Evolutionary conservation across 2,113 vertebrate species (phyloP).

Genomic region (Echinops telfairi): DNA sequence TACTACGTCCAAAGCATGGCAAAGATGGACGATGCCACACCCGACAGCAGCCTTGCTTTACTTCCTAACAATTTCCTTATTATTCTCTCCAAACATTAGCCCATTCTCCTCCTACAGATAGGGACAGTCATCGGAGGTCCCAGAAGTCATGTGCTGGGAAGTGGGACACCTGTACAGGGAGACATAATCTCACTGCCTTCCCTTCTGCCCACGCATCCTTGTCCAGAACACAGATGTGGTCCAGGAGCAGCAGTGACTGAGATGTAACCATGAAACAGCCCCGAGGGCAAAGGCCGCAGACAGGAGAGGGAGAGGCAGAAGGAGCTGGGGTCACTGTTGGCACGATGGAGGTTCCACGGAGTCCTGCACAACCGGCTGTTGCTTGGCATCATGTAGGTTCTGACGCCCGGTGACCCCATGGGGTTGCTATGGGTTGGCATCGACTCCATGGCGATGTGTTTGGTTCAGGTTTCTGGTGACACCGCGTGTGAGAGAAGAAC

Average conservation of each 20-base stretch:
- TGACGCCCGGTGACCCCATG: background rate
- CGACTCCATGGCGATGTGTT: no score
- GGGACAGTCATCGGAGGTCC: no score
- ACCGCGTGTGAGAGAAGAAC: background rate
- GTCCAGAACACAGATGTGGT: background rate
- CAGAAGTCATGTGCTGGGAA: background rate
- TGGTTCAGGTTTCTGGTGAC: background rate
- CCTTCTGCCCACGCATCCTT: slow-evolving; percentile 29
- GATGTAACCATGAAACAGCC: no score
- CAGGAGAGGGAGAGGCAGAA: slow-evolving; percentile 28
- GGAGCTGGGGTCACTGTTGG: background rate
- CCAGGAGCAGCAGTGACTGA: background rate
- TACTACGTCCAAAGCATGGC: background rate
- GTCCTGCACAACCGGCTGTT: background rate
- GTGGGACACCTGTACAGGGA: background rate
- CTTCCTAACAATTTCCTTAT: background rate
- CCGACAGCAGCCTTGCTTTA: background rate
- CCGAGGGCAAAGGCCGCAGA: background rate
- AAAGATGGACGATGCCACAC: background rate
- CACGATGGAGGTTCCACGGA: background rate
- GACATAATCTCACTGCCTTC: background rate
- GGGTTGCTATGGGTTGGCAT: no score
- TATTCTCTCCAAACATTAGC: background rate
- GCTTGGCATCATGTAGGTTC: background rate
- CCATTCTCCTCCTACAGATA: background rate